Evolutionary conservation across 2,888 invertebrate species (phyloP), one percentile per base, ranked within the genome.

Genomic region (Mesorhabditis belari): DNA sequence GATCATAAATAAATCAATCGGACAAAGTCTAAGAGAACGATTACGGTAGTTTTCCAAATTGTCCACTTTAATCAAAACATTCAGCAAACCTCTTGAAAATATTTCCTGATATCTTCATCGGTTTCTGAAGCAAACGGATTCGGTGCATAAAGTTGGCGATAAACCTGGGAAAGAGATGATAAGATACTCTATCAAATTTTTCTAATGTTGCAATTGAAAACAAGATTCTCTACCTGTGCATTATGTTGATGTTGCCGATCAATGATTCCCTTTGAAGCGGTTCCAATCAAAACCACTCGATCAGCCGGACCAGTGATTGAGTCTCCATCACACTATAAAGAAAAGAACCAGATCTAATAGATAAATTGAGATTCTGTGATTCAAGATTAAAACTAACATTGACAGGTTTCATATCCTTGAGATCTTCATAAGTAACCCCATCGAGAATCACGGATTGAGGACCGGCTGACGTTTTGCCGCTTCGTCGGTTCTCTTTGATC

Each of bases 161-260:
- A 99, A 74, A 80, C 77, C 81, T 69, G 56, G 1, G 64, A 58
- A 35, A 12, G n/a, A 35, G 52, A 17, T 25, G 4, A 50, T 9
- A 44, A n/a, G 26, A 1, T 6, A 21, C 3, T 52, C 25, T 1
- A 35, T 35, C n/a, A n/a, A n/a, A n/a, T n/a, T n/a, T n/a, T n/a
- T n/a, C n/a, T n/a, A n/a, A n/a, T n/a, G n/a, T n/a, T n/a, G n/a
- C n/a, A n/a, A n/a, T n/a, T n/a, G n/a, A n/a, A n/a, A n/a, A n/a
- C n/a, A n/a, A n/a, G 44, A 35, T 21, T 44, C 1, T 35, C n/a
- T 21, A 70, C 72, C 66, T 80, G 90, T 53, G 95, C 96, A 85
- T 98, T 94, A 86, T 96, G 95, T 83, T 96, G 96, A 85, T 90
- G 93, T 72, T 94, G 94, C 80, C 95, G 88, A 85, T 98, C 95